Percentiles rank a stretch among this genome's conserved stretches.
Conservation (phyloP, 2,888 invertebrate genomes). For the Physocephala rufipes region DNA sequence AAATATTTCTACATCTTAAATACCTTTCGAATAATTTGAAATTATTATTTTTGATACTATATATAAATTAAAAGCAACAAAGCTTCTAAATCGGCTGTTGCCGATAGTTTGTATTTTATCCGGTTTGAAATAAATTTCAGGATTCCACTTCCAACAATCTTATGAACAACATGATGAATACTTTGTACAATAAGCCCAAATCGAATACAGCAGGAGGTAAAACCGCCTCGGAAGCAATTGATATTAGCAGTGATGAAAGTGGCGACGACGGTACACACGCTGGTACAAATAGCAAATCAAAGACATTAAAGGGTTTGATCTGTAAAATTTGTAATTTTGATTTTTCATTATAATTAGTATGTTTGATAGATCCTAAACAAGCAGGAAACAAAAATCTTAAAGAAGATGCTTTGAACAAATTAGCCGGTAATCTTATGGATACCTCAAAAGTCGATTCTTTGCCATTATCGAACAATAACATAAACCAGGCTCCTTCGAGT, state of each 20-base stretch:
- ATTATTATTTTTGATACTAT: no score
- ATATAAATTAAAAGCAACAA: no score
- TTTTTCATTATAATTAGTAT: conserved; percentile 17
- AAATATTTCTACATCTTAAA: no score
- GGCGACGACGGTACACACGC: conserved; percentile 67
- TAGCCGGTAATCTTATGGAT: conserved; percentile 41
- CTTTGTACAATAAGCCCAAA: conserved; percentile 67
- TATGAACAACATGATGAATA: conserved; percentile 64
- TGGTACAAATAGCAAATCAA: conserved; percentile 68
- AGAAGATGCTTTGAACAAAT: conserved; percentile 53
- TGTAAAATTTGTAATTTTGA: background rate
- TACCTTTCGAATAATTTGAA: no score
- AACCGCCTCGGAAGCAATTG: conserved; percentile 71
- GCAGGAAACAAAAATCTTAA: conserved; percentile 38
- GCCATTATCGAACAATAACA: conserved; percentile 42
- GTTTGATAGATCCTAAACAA: conserved; percentile 24
- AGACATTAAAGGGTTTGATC: conserved; percentile 59
- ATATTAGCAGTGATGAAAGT: conserved; percentile 80
- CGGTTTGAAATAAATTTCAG: conserved; percentile 24
- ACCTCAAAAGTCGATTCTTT: background rate
- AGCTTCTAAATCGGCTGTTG: no score
- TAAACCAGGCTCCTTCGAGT: conserved; percentile 42
- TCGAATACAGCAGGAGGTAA: conserved; percentile 35
- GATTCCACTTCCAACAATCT: conserved; percentile 50
- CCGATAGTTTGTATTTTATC: no score